These are phyloP conservation scores for Hippocampus kuda DNA, from an alignment of 2,797 vertebrate species.

Conservation along the genomic window DNA sequence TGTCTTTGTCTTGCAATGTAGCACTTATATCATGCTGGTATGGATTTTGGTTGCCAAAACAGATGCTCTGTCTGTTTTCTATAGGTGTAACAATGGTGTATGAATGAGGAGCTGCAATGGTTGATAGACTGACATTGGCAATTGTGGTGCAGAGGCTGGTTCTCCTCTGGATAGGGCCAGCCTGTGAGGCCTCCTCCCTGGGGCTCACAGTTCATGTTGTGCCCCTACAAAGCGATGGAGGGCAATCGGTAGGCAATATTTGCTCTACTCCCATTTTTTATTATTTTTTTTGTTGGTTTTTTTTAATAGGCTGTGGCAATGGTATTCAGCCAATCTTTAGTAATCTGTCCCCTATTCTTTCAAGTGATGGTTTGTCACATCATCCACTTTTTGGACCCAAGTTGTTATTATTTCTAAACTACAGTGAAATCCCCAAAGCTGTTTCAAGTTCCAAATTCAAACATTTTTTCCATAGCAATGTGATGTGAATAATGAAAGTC, in stretches of 20 bases:
- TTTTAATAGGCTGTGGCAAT: neutral
- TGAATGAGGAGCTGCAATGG: constrained; percentile 28
- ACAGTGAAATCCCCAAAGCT: neutral
- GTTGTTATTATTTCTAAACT: neutral
- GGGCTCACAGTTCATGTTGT: constrained; percentile 50
- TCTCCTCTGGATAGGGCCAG: constrained; percentile 16
- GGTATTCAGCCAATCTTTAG: neutral
- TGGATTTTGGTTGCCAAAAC: neutral
- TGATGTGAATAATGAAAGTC: no score
- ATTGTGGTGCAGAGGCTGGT: constrained; percentile 31
- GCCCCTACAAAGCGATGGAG: constrained; percentile 34
- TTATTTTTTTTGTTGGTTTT: no score
- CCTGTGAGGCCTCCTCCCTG: constrained; percentile 41
- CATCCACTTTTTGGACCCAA: neutral
- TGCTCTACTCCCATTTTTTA: neutral
- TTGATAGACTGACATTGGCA: neutral
- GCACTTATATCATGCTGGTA: neutral
- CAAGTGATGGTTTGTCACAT: neutral
- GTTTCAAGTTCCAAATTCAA: no score
- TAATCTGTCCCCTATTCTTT: neutral
- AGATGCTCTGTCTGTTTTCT: neutral
- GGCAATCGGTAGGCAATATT: constrained; percentile 33
- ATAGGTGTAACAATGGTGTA: neutral
- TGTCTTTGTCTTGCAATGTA: neutral
- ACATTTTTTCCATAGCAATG: no score